A percentile compares a stretch with the other conserved stretches of the same genome.
Conservation (phyloP, 2,113 vertebrate species). For the Hiodon alosoides region DNA sequence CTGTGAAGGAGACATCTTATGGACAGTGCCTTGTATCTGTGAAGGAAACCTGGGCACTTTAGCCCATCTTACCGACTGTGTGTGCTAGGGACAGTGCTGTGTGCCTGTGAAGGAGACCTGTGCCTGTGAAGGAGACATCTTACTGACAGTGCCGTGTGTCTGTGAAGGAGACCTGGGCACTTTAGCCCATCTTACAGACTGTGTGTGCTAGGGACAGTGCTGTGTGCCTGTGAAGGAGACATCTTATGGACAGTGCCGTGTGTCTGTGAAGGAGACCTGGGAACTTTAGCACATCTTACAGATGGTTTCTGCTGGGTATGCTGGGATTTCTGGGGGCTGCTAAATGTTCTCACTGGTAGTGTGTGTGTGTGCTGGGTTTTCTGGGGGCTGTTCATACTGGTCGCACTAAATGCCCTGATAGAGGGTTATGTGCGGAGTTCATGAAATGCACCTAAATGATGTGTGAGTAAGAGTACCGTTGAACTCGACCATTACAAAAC, state of each 20-base stretch:
- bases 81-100: too few relatives aligned
- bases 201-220: neutral
- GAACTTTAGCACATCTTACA: neutral
- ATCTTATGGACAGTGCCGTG: neutral
- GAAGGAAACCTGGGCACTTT: neutral
- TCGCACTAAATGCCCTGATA: too few relatives aligned
- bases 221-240: neutral
- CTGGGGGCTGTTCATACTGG: too few relatives aligned
- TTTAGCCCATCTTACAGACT: neutral
- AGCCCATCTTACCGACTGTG: too few relatives aligned
- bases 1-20: neutral
- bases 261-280: neutral
- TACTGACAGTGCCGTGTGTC: neutral
- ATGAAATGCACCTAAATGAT: too few relatives aligned
- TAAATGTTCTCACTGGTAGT: neutral
- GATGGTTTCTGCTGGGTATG: neutral
- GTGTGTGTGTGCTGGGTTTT: neutral
- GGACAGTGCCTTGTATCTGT: neutral
- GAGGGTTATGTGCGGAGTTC: too few relatives aligned
- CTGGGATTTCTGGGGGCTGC: neutral
- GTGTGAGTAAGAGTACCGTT: too few relatives aligned
- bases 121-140: neutral
- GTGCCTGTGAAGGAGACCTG: neutral
- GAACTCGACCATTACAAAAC: too few relatives aligned
- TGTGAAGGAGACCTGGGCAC: neutral